phyloP scores from a whole-genome alignment of 2,113 vertebrate species.

The Colaptes auratus region DNA sequence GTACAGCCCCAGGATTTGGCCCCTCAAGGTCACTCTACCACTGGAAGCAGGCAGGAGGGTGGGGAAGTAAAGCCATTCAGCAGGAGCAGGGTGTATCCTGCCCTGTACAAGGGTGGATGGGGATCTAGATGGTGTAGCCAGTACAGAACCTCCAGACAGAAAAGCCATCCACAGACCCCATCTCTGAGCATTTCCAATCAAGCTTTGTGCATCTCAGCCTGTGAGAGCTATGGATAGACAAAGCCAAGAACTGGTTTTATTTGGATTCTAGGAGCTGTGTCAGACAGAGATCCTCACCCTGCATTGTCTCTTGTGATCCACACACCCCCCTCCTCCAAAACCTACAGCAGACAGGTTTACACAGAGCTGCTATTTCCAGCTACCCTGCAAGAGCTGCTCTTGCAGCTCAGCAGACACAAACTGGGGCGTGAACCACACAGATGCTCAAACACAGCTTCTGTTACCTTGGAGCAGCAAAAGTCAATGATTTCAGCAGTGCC shows the following conservation, averaged over 20 bases:
- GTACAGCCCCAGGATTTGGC: background rate
- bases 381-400: background rate
- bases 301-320: fast-evolving
- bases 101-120: fast-evolving
- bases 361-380: background rate
- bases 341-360: background rate
- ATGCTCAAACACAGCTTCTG: fast-evolving
- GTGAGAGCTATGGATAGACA: background rate
- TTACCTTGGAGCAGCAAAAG: background rate
- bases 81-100: background rate
- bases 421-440: background rate
- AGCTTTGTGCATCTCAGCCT: background rate
- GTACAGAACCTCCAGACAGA: background rate
- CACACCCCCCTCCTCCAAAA: fast-evolving
- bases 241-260: background rate
- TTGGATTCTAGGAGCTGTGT: background rate
- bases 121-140: background rate
- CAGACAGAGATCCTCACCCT: background rate
- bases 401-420: background rate
- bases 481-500: fast-evolving
- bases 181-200: background rate
- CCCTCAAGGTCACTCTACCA: background rate
- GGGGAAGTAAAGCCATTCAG: too few species aligned
- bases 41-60: background rate
- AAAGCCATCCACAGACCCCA: background rate